Conservation (phyloP, 1,140 invertebrate genomes). For the Drosophila cardini region DNA sequence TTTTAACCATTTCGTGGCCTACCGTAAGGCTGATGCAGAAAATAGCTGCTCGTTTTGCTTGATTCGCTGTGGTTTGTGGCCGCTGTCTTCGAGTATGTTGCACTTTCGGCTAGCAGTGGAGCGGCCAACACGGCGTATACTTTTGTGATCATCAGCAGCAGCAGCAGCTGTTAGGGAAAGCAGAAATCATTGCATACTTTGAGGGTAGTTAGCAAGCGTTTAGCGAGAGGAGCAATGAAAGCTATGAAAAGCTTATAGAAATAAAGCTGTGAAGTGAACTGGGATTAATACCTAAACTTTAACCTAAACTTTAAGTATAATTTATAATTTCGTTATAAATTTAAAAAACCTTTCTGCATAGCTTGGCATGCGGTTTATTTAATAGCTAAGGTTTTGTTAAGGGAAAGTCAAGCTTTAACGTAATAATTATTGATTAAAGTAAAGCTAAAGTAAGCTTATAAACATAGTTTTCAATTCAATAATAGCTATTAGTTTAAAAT, state of each 20-base stretch:
- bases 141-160: conserved; percentile 65
- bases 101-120: conserved; percentile 28
- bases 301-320: neutral
- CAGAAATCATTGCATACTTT: conserved; percentile 28
- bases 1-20: conserved; percentile 27
- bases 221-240: neutral
- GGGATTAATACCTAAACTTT: too few relatives aligned
- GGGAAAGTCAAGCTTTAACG: too few relatives aligned
- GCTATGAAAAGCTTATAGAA: neutral
- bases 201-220: conserved; percentile 1
- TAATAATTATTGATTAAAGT: too few relatives aligned
- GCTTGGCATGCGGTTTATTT: too few relatives aligned
- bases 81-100: conserved; percentile 44
- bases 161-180: conserved; percentile 4
- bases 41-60: conserved; percentile 66
- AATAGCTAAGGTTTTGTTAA: too few relatives aligned
- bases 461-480: too few relatives aligned
- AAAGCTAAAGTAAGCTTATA: too few relatives aligned
- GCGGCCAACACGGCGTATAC: conserved; percentile 59
- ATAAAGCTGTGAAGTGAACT: conserved; percentile 5
- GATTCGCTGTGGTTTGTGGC: conserved; percentile 28
- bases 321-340: too few relatives aligned
- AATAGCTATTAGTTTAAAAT: too few relatives aligned
- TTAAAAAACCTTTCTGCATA: neutral
- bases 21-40: conserved; percentile 74